Base-by-base conservation (phyloP, 2,797 vertebrate genomes). In the Sciurus carolinensis region DNA sequence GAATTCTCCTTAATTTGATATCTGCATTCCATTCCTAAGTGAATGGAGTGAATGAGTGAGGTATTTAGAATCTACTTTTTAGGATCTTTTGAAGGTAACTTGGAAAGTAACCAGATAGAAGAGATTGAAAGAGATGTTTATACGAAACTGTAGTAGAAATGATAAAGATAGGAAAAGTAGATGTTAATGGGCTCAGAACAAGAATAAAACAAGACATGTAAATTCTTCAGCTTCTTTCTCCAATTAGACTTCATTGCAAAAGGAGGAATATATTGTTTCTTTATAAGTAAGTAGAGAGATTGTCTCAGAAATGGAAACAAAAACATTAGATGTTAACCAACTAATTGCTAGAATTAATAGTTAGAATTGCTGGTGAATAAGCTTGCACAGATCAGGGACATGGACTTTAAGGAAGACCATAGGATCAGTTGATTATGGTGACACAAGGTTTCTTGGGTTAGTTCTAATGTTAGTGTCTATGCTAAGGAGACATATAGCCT, bases 31-130 rank as follows among this genome's bases (percentile, higher is more conserved):
- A 24, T 54, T 91, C 12, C 66, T 96, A 86, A 62, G 24, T 76
- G 44, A 92, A 39, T 4, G 24, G 18, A 83, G 39, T 66, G 79
- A 36, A 95, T 80, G 39, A 80, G 4, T 1, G 66, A 82, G 20
- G 50, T 22, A 92, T 52, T 90, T 81, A 59, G 36, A 33, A 80
- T 88, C 14, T 64, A 26, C 14, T 82, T 82, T 80, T 80, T 50
- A 87, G 28, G 11, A 79, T 80, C 7, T 54, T 13, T 42, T 86
- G 10, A 93, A 18, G 10, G 39, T 93, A 76, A 91, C 30, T 75
- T 93, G 83, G 39, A 80, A 84, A 81, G 28, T 54, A 86, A 86
- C 28, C 12, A 64, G 44, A 12, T 73, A 72, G 39, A 91, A 96
- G 73, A 94, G 36, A 88, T 13, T 86, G 28, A 90, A 82, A 71